Percentiles rank a stretch among this genome's conserved stretches.
phyloP scores from a whole-genome alignment of 2,888 invertebrate genomes.

The Rhyacophila evoluta region DNA sequence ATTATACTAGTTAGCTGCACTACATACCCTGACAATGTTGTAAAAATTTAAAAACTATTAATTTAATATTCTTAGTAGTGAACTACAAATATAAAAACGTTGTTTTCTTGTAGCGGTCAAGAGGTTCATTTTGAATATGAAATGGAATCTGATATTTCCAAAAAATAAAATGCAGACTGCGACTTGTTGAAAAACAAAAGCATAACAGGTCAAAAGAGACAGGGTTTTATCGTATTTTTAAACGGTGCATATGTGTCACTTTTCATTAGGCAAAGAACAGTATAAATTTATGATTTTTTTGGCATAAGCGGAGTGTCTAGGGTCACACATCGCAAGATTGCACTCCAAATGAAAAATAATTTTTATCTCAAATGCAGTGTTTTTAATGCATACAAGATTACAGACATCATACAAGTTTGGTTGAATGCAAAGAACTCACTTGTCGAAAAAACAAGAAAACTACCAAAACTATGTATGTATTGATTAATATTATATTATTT shows the following conservation, averaged over 20 bases:
- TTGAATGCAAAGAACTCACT: no score
- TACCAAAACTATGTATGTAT: no score
- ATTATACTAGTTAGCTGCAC: no score
- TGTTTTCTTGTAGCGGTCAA: not conserved
- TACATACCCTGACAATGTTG: no score
- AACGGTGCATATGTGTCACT: conserved; percentile 14
- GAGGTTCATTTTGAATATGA: not conserved
- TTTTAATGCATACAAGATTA: not conserved
- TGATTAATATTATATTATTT: no score
- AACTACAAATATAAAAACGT: no score
- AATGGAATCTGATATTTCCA: not conserved
- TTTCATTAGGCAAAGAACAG: conserved; percentile 1
- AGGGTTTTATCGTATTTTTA: not conserved
- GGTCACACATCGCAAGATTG: not conserved
- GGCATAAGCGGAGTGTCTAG: not conserved
- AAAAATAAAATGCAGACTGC: conserved; percentile 4
- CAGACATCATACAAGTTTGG: no score
- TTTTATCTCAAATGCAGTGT: not conserved
- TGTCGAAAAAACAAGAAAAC: no score
- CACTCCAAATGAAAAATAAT: not conserved
- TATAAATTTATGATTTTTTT: not conserved
- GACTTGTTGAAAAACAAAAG: not conserved
- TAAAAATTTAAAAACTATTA: no score
- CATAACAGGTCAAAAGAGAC: conserved; percentile 13
- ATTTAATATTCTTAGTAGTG: no score